Evolutionary conservation across 2,888 invertebrate genomes (phyloP), one percentile per base, ranked within the genome.

Genomic region (Schizaphis graminum): DNA sequence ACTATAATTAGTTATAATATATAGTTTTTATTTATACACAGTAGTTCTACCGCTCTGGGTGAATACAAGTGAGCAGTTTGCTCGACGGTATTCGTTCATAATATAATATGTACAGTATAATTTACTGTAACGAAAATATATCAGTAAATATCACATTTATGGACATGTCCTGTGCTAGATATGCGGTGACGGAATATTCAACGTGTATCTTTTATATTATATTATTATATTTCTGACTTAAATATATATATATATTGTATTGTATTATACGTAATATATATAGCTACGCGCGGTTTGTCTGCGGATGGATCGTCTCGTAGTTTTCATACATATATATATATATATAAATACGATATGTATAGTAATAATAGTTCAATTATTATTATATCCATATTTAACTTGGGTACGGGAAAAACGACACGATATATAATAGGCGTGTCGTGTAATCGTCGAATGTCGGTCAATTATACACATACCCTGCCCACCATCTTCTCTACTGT

Each of bases 381-480:
- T 13, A 47, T 47, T 87, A 49, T n/a, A 77, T 77, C 8, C 16
- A 11, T 86, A 49, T 28, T n/a, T 7, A n/a, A 47, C 86, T 13
- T 16, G 4, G 10, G 41, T 2, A 88, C 49, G 47, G n/a, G 57
- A 44, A 35, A 41, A 84, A 84, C 26, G 10, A 85, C 85, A 35
- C 16, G n/a, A 21, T 10, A n/a, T n/a, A n/a, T n/a, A 28, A 85
- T 91, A 91, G 91, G 91, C 91, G 91, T 91, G 91, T 91, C 91
- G 44, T 57, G 47, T 35, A 85, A 91, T 47, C 24, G 56, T 86
- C 56, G 91, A 91, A 91, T 91, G 85, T 86, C 85, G 91, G 85
- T 86, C 57, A 57, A 91, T n/a, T 57, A 41, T 3, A n/a, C n/a
- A 53, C 47, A 0, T 77, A 77, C 56, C 56, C 91, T 91, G 85